Base-by-base conservation (phyloP, 2,888 invertebrate genomes). In the Ganaspis brasiliensis region DNA sequence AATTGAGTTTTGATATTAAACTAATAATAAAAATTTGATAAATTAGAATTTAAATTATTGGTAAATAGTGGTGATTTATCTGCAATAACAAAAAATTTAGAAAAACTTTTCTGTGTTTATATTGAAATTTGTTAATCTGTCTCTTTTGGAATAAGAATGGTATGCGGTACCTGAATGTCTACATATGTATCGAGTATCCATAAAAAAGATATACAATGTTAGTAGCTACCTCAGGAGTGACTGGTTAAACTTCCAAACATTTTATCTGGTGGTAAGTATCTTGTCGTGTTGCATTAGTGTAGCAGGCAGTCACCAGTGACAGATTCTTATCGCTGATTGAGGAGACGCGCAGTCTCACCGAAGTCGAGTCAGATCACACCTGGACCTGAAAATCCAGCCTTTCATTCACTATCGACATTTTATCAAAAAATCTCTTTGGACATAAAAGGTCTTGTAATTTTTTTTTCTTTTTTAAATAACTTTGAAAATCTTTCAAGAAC, bases 321-420 rank as follows among this genome's bases (percentile, higher is more conserved):
- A 89, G 89, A 90, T 90, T 82, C 80, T 90, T 89, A 90, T 90
- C 90, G 81, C 79, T 70, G 79, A 79, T 78, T 79, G 78, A 81
- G 84, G 88, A 89, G 90, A 89, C 90, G 87, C 87, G 87, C 88
- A 81, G 90, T 89, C 90, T 90, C 87, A 85, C 82, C 71, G 81
- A 81, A 77, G 82, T 76, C 76, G 81, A 81, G 81, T 80, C 84
- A 81, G 80, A 84, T 85, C 84, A 83, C 84, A 87, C 85, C 84
- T 85, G 80, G 73, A 57, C 78, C 19, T 1, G 6, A 40, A 63
- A 63, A 40, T 40, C n/a, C 26, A 73, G 57, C 70, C 26, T 74
- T 67, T 16, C 37, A 8, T 63, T 63, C 40, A 40, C 63, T 10
- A 12, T 19, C 21, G 14, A 63, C 14, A 14, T 40, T 19, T 6